Evolutionary conservation across 2,888 invertebrate genomes (phyloP).

Genomic region (Rhabditophanes sp.): DNA sequence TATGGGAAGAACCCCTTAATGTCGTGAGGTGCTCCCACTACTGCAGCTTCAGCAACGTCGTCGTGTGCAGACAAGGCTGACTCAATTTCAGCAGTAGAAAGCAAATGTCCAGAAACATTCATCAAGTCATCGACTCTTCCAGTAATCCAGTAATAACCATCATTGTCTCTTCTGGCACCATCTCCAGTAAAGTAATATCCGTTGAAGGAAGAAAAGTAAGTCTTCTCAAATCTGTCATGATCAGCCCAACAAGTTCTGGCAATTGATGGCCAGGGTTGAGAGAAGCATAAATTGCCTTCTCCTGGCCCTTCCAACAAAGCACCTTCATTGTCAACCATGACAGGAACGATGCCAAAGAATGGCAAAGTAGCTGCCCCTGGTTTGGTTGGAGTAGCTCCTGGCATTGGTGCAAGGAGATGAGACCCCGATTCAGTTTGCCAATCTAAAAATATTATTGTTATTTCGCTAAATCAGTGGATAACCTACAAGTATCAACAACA

Average conservation of each 20-base stretch:
- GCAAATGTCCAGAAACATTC: constrained; percentile 89
- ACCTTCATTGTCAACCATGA: constrained; percentile 71
- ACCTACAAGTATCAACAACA: constrained; percentile 65
- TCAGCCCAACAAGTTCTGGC: constrained; percentile 83
- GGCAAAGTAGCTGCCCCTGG: constrained; percentile 95
- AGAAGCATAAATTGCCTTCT: constrained; percentile 79
- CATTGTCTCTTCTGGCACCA: constrained; percentile 58
- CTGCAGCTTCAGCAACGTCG: constrained; percentile 77
- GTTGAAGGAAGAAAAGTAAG: constrained; percentile 85
- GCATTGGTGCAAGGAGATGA: constrained; percentile 82
- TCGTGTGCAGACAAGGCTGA: constrained; percentile 49
- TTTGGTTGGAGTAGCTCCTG: constrained; percentile 88
- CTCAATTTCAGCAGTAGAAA: constrained; percentile 79
- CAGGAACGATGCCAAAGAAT: constrained; percentile 86
- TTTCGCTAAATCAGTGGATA: constrained; percentile 10
- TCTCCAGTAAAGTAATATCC: constrained; percentile 96
- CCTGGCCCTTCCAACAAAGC: constrained; percentile 67
- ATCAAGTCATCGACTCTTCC: constrained; percentile 78
- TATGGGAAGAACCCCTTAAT: constrained; percentile 93
- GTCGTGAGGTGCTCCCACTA: constrained; percentile 78
- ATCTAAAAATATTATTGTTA: constrained; percentile 4
- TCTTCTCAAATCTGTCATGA: constrained; percentile 67
- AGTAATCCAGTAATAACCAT: constrained; percentile 61
- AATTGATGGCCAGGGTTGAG: constrained; percentile 91
- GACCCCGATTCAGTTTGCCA: constrained; percentile 56